Evolutionary conservation across 1,140 invertebrate genomes (phyloP), one percentile per base, ranked within the genome.

Genomic region (Pseudachorutes palmiensis): DNA sequence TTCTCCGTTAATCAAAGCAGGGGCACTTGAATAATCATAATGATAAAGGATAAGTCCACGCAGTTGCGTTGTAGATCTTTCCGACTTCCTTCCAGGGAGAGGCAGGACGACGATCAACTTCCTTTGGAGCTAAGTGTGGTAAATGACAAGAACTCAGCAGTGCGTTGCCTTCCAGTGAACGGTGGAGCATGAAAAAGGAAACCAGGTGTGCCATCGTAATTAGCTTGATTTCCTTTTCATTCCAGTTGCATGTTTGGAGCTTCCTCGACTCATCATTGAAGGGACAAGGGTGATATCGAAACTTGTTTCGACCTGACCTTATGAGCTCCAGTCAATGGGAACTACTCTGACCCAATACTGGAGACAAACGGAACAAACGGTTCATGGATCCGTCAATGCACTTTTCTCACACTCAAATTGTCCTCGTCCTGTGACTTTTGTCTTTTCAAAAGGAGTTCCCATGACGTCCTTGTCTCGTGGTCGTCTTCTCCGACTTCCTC

Each of bases 41-140:
- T 55, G 51, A 55, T 5, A 22, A 55, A 55, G 24, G 24, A 55
- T 5, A 22, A 26, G 62, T 22, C 41, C 29, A 65, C 55, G n/a
- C n/a, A n/a, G n/a, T n/a, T n/a, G n/a, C n/a, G n/a, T n/a, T 62
- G 22, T 65, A 65, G 62, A 68, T 68, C 64, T 67, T 71, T 33
- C 30, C 5, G 31, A 71, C 67, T 71, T 71, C 70, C 70, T 69
- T 62, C 49, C 66, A 68, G 67, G 70, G n/a, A n/a, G n/a, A n/a
- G n/a, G n/a, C n/a, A n/a, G n/a, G n/a, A n/a, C n/a, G n/a, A 71
- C 65, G 70, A 69, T 71, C 55, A 48, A 68, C 65, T 71, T 69
- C 70, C 67, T 71, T 61, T 71, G 30, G 59, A 71, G 67, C 68
- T 71, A 69, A 70, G n/a, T n/a, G n/a, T n/a, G n/a, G n/a, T n/a